Percentiles rank a stretch among this genome's conserved stretches.
Evolutionary conservation across 2,888 invertebrate genomes (phyloP).

Genomic region (Pristionchus mayeri): DNA sequence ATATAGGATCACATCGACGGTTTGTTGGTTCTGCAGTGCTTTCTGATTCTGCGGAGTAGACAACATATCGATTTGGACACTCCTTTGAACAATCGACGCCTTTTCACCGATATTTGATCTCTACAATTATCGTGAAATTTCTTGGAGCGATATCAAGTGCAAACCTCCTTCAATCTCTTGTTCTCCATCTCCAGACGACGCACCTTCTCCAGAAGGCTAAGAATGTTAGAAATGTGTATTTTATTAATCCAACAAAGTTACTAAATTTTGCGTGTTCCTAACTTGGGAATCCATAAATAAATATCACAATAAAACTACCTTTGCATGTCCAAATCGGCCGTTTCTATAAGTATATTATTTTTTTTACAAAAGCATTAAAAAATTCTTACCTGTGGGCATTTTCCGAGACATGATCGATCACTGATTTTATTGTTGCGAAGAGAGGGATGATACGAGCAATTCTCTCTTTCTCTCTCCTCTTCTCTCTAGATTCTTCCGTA

Average conservation of each 20-base stretch:
- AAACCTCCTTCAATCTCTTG: conserved; percentile 29
- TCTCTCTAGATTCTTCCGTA: too few species aligned
- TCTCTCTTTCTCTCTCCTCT: too few species aligned
- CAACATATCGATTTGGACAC: not conserved
- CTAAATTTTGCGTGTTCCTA: too few species aligned
- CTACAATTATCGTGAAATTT: not conserved
- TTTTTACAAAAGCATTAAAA: not conserved
- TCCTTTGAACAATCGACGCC: not conserved
- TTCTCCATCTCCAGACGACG: conserved; percentile 23
- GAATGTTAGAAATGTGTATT: not conserved
- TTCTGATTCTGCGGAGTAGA: not conserved
- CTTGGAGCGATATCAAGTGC: not conserved
- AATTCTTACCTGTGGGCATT: not conserved
- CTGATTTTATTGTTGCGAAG: too few species aligned
- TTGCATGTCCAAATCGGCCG: not conserved
- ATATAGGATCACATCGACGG: not conserved
- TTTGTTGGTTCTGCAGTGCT: not conserved
- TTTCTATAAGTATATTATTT: not conserved
- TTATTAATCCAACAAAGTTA: too few species aligned
- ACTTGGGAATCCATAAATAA: too few species aligned
- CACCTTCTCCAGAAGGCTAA: conserved; percentile 2
- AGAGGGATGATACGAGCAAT: too few species aligned
- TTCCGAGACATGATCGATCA: not conserved
- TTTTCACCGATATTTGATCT: not conserved
- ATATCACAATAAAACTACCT: not conserved